Base-by-base conservation (phyloP, 2,888 invertebrate species). In the Spodoptera picta region DNA sequence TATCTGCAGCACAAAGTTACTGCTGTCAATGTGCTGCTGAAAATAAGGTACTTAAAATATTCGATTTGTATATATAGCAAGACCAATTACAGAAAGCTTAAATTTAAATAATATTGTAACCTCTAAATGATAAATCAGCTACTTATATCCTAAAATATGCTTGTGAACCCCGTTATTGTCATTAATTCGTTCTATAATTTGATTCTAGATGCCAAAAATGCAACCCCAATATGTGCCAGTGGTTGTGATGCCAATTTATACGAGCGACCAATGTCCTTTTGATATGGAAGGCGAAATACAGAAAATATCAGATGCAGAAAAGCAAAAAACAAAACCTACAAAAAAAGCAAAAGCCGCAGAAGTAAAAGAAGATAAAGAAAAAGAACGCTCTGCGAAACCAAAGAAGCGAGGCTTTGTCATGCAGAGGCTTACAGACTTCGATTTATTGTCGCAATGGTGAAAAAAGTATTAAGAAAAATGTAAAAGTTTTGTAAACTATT, bases 181-280 rank as follows among this genome's bases (percentile, higher is more conserved):
- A 19, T 19, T 19, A 1, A 19, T 19, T 19, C 44, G 1, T 36
- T 56, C 43, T 9, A 0, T 42, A 27, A 3, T 5, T 24, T 52
- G 9, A 48, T 60, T 70, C 72, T 75, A 90, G 88, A 85, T 79
- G 56, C 76, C 77, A 2, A 83, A 83, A 12, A 77, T 78, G 0
- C 82, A 83, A 45, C 85, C 89, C 0, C 88, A 88, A 24, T 93
- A 89, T 52, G 87, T 93, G 2, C 93, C 93, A 2, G 87, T 94
- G 0, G 90, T 94, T 44, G 90, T 94, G 91, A 92, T 94, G 92
- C 93, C 93, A 1, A 87, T 94, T 57, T 88, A 87, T 56, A 73
- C 92, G 3, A 88, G 92, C 3, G 90, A 92, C 45, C 75, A 91
- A 53, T 93, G 93, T 47, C 92, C 93, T 2, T 92, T 93, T 59